These are phyloP conservation scores for Andricus curvator DNA, from an alignment of 2,888 invertebrate genomes.

Conservation along the genomic window DNA sequence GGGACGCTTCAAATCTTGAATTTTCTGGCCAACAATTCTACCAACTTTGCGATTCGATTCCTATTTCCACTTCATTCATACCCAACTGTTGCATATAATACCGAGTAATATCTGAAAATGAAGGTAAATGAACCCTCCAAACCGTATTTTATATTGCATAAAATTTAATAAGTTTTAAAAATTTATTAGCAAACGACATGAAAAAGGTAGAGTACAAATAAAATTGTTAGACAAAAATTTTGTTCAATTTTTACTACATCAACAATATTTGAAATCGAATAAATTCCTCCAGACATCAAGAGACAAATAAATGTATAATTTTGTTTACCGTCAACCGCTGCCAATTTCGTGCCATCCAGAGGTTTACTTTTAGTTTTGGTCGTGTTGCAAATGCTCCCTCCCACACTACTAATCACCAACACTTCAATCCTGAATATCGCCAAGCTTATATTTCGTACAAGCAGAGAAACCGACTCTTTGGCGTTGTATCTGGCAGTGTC, in stretches of 20 bases:
- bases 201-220: too few species aligned
- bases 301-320: neutral
- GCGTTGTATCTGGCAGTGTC: neutral
- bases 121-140: neutral
- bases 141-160: neutral
- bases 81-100: too few species aligned
- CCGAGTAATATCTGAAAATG: too few species aligned
- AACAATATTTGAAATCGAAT: neutral
- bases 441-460: conserved; percentile 1
- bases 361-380: neutral
- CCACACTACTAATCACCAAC: neutral
- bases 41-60: too few species aligned
- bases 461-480: neutral
- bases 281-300: neutral
- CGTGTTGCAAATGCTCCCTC: neutral
- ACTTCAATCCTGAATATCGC: conserved; percentile 1
- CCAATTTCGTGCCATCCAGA: neutral
- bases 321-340: neutral
- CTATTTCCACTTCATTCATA: too few species aligned
- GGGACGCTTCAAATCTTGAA: neutral
- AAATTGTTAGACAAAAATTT: too few species aligned
- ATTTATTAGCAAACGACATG: neutral
- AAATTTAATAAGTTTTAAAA: neutral
- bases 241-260: neutral
- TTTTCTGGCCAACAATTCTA: neutral